These are phyloP conservation scores for Diuraphis noxia DNA, from an alignment of 1,140 invertebrate species.

Conservation along the genomic window DNA sequence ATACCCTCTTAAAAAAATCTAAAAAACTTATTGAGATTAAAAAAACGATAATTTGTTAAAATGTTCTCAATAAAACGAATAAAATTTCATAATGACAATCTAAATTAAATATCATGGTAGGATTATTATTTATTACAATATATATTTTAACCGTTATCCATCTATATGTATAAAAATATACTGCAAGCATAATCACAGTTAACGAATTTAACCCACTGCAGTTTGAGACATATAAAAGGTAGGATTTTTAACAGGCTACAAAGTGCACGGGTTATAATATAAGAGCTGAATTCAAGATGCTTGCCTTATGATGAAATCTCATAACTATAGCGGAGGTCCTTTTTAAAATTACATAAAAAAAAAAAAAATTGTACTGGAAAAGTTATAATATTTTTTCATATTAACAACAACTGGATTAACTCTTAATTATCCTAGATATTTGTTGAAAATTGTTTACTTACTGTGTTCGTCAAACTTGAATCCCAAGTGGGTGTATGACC, in stretches of 20 bases:
- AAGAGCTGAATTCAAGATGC: background rate
- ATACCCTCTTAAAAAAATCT: background rate
- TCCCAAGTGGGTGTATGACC: constrained; percentile 39
- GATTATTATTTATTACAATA: no score
- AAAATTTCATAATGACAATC: no score
- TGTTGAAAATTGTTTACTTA: constrained; percentile 7
- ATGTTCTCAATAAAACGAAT: no score
- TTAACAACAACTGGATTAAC: no score
- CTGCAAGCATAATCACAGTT: no score
- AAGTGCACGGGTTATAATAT: no score
- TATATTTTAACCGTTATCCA: no score
- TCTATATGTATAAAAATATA: no score
- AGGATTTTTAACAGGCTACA: no score
- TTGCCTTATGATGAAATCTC: background rate
- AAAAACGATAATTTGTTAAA: background rate
- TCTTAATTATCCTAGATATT: background rate
- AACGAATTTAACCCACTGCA: no score
- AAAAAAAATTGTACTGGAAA: background rate
- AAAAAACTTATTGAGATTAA: background rate
- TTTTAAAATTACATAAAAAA: background rate
- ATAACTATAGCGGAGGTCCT: background rate
- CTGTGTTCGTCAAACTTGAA: constrained; percentile 35
- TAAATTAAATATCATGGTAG: no score
- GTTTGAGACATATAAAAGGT: no score
- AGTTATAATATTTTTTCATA: background rate